Conservation (phyloP, 2,888 invertebrate genomes). For the Zygothrica quintamaculata region DNA sequence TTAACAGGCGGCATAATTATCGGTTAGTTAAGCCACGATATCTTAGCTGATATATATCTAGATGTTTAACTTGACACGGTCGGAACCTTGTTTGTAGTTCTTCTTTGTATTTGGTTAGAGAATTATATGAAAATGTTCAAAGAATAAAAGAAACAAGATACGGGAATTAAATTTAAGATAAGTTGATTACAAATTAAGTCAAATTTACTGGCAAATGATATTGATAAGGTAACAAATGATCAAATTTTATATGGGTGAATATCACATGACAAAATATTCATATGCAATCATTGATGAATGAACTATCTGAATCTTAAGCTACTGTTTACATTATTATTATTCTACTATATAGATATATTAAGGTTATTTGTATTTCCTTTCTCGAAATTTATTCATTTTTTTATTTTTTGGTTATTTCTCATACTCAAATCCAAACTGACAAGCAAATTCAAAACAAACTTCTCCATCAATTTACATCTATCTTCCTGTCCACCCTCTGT, state of each 20-base stretch:
- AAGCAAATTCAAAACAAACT: conserved; percentile 65
- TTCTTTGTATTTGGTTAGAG: no score
- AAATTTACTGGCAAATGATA: conserved; percentile 14
- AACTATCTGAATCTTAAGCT: neutral
- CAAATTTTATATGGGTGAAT: neutral
- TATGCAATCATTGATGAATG: no score
- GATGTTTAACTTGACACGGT: conserved; percentile 28
- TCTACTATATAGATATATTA: neutral
- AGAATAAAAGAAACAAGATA: neutral
- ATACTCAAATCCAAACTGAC: conserved; percentile 50
- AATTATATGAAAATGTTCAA: conserved; percentile 18
- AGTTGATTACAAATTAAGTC: conserved; percentile 48
- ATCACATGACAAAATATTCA: no score
- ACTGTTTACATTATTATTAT: neutral
- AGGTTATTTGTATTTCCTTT: no score
- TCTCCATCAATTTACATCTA: conserved; percentile 47
- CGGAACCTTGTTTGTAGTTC: conserved; percentile 45
- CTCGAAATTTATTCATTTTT: conserved; percentile 4
- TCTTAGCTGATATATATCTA: conserved; percentile 25
- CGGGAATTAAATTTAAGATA: conserved; percentile 16
- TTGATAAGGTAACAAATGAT: neutral
- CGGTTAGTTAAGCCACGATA: conserved; percentile 26
- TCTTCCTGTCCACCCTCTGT: conserved; percentile 1
- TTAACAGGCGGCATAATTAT: conserved; percentile 65
- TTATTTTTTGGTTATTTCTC: neutral